Evolutionary conservation across 64 coral and sea anemone genomes (phyloP).

Genomic region (Montipora cactus): DNA sequence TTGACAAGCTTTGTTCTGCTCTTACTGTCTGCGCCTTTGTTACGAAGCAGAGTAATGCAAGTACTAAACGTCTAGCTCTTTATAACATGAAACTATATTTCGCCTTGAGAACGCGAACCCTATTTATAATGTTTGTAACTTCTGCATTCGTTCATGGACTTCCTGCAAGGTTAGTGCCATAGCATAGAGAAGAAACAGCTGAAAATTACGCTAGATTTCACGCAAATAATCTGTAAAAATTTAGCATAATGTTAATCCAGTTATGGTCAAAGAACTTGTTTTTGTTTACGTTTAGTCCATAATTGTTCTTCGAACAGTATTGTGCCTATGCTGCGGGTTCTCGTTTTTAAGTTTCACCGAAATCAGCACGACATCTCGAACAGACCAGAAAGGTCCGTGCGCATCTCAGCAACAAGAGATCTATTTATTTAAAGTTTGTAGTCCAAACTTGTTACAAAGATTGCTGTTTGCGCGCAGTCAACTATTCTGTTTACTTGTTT

Average conservation of each 20-base stretch:
- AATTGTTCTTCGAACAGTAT: not conserved
- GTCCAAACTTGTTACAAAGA: not conserved
- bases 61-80: not conserved
- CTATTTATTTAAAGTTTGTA: constrained; percentile 33
- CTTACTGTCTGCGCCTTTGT: not conserved
- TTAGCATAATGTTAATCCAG: not conserved
- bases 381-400: not conserved
- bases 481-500: not conserved
- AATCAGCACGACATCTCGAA: constrained; percentile 6
- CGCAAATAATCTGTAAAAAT: not conserved
- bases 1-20: not conserved
- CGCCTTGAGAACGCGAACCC: not conserved
- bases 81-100: not conserved
- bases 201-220: not conserved
- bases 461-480: not conserved
- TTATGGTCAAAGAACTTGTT: not conserved
- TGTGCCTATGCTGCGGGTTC: not conserved
- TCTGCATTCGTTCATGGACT: constrained; percentile 23
- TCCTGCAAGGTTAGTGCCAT: constrained; percentile 16
- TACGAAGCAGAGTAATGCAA: not conserved
- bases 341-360: not conserved
- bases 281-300: not conserved
- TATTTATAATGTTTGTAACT: constrained; percentile 7
- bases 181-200: not conserved
- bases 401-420: not conserved